Conservation (phyloP, 2,797 vertebrate species). For the Bufotes viridis region DNA sequence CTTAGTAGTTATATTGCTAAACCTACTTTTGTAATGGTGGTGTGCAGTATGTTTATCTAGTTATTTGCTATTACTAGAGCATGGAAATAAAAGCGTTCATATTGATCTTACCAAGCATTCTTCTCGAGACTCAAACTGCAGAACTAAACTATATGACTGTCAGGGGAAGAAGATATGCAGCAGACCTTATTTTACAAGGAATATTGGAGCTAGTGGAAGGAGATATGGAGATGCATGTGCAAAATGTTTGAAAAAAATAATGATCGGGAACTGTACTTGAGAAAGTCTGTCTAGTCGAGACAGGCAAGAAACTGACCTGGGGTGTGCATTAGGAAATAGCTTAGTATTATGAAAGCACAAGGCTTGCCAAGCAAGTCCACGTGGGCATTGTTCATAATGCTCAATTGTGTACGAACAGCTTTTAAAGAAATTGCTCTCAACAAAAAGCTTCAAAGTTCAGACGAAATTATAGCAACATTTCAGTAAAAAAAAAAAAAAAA, state of each 20-base stretch:
- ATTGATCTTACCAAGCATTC: slow-evolving; percentile 51
- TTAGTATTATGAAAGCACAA: not conserved
- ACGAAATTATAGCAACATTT: slow-evolving; percentile 52
- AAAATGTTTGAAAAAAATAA: not conserved
- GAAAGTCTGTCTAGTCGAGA: not conserved
- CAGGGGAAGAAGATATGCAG: not conserved
- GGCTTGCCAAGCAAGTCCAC: slow-evolving; percentile 36
- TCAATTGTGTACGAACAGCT: slow-evolving; percentile 39
- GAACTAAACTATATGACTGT: slow-evolving; percentile 48
- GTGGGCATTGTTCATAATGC: slow-evolving; percentile 28
- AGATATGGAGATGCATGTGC: not conserved
- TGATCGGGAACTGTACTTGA: slow-evolving; percentile 11
- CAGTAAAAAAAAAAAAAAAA: slow-evolving; percentile 20
- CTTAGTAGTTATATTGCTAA: slow-evolving; percentile 54
- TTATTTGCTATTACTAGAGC: slow-evolving; percentile 61
- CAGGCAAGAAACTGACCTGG: not conserved
- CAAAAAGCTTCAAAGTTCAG: slow-evolving; percentile 52
- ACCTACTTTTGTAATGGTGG: slow-evolving; percentile 53
- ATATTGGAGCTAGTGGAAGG: not conserved
- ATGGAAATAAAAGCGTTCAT: slow-evolving; percentile 59
- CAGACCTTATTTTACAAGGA: slow-evolving; percentile 4
- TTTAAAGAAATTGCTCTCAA: slow-evolving; percentile 1
- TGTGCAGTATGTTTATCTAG: slow-evolving; percentile 45
- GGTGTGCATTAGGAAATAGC: slow-evolving; percentile 36
- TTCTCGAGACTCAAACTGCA: slow-evolving; percentile 39